A percentile compares a stretch with the other conserved stretches of the same genome.
These are phyloP conservation scores for Suillia variegata DNA, from an alignment of 2,888 invertebrate genomes.

Conservation along the genomic window DNA sequence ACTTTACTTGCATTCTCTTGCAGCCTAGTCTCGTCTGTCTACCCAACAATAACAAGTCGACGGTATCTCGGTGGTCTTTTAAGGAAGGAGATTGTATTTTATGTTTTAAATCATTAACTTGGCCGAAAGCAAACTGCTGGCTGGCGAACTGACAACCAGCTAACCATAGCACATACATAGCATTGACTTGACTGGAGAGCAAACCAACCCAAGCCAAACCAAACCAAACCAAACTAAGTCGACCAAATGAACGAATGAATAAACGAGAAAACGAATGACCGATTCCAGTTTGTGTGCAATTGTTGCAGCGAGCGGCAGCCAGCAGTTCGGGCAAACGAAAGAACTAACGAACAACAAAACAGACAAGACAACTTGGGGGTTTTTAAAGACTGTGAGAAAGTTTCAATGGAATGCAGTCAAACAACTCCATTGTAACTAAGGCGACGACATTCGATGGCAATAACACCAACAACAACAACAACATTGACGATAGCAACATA, in stretches of 20 bases:
- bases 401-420: conserved; percentile 61
- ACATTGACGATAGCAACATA: conserved; percentile 28
- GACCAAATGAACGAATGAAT: no score
- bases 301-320: neutral
- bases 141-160: conserved; percentile 6
- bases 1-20: conserved; percentile 3
- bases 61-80: conserved; percentile 15
- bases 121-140: conserved; percentile 13
- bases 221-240: conserved; percentile 22
- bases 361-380: conserved; percentile 25
- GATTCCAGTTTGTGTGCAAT: conserved; percentile 4
- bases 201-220: conserved; percentile 15
- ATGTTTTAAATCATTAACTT: conserved; percentile 14
- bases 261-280: neutral
- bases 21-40: neutral
- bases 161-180: neutral
- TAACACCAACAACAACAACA: conserved; percentile 19
- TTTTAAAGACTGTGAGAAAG: conserved; percentile 59
- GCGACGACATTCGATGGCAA: conserved; percentile 23
- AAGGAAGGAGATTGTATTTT: conserved; percentile 20
- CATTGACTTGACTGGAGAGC: no score
- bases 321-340: neutral
- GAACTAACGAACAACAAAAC: neutral
- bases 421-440: conserved; percentile 41
- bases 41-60: neutral